These are phyloP conservation scores for Lepisosteus oculatus DNA, from an alignment of 2,113 vertebrate species.

Conservation along the genomic window DNA sequence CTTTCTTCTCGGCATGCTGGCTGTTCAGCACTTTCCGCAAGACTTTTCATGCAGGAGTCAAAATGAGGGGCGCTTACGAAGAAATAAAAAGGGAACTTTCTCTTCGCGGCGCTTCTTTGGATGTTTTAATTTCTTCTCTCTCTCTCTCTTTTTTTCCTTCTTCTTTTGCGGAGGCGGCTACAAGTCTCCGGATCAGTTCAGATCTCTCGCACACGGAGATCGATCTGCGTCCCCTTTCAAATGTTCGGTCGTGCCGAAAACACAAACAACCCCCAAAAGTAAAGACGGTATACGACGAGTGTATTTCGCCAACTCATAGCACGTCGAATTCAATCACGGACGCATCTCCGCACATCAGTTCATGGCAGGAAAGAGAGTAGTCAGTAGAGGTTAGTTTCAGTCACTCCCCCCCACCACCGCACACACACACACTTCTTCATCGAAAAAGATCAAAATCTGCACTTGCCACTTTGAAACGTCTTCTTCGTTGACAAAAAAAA, in stretches of 20 bases:
- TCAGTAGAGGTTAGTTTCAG: conserved; percentile 67
- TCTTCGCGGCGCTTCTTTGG: conserved; percentile 37
- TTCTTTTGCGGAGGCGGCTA: conserved; percentile 21
- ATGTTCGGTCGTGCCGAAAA: conserved; percentile 1
- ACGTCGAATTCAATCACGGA: conserved; percentile 44
- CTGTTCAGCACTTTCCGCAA: conserved; percentile 76
- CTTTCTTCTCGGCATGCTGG: conserved; percentile 93
- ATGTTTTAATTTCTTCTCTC: conserved; percentile 23
- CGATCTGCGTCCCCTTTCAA: conserved; percentile 24
- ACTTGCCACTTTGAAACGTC: conserved; percentile 46
- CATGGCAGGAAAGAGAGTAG: conserved; percentile 44
- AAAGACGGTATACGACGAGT: conserved; percentile 27
- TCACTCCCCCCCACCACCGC: conserved; percentile 55
- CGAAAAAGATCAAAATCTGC: conserved; percentile 40
- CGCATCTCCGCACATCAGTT: conserved; percentile 57
- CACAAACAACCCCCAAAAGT: conserved; percentile 18
- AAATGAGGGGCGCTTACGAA: conserved; percentile 40
- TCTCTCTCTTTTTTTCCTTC: conserved; percentile 29
- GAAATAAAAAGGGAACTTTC: conserved; percentile 39
- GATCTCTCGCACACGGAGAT: conserved; percentile 14
- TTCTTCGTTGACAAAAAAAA: conserved; percentile 50
- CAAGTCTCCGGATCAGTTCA: conserved; percentile 32
- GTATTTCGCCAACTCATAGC: conserved; percentile 49
- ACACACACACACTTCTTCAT: conserved; percentile 23
- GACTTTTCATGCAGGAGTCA: conserved; percentile 83